These are phyloP conservation scores for Drosophila lacteicornis DNA, from an alignment of 1,140 invertebrate genomes.

Conservation along the genomic window DNA sequence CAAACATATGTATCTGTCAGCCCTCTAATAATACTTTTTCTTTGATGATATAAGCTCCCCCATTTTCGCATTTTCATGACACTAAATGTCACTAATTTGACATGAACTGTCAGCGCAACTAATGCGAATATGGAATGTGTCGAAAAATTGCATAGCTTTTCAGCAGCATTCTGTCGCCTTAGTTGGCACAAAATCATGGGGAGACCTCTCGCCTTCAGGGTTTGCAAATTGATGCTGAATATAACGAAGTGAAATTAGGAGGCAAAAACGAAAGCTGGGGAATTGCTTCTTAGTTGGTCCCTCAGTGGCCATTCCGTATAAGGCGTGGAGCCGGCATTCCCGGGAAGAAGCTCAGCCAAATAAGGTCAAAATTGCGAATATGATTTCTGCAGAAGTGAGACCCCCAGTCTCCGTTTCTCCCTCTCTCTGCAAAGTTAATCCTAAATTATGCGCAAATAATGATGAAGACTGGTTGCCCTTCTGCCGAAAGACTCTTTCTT, in stretches of 20 bases:
- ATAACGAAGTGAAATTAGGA: conserved; percentile 49
- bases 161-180: conserved; percentile 60
- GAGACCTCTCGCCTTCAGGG: background rate
- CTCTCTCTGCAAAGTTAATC: conserved; percentile 53
- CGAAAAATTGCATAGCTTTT: conserved; percentile 45
- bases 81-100: conserved; percentile 79
- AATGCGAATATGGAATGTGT: conserved; percentile 60
- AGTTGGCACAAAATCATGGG: conserved; percentile 30
- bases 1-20: conserved; percentile 27
- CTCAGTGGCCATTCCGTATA: conserved; percentile 61
- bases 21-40: conserved; percentile 20
- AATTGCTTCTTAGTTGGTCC: conserved; percentile 55
- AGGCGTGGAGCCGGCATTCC: conserved; percentile 41
- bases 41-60: conserved; percentile 22
- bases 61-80: conserved; percentile 63
- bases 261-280: background rate
- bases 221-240: conserved; percentile 32
- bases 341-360: conserved; percentile 46
- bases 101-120: conserved; percentile 69
- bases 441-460: conserved; percentile 83
- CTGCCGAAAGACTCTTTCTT: conserved; percentile 46
- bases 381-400: conserved; percentile 68
- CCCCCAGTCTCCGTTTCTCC: background rate
- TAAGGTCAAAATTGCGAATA: conserved; percentile 79
- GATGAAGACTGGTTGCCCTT: conserved; percentile 60